Conservation (phyloP, 64 coral and sea anemone genomes). For the Acropora tenuis region DNA sequence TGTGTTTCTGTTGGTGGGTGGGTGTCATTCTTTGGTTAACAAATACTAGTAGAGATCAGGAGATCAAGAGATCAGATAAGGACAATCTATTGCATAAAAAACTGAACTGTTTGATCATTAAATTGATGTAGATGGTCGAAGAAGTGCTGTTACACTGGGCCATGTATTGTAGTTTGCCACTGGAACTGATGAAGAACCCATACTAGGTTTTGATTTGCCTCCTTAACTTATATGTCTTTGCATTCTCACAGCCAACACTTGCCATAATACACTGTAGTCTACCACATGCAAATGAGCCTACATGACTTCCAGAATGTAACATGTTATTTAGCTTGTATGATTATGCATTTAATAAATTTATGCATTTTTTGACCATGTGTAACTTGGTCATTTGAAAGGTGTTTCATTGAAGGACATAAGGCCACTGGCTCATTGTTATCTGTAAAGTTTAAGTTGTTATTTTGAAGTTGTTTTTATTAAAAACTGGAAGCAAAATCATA, state of each 20-base stretch:
- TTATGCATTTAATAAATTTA: not conserved
- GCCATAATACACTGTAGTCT: not conserved
- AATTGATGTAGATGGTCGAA: conserved; percentile 19
- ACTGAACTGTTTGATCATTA: no score
- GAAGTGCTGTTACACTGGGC: conserved; percentile 36
- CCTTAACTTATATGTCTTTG: not conserved
- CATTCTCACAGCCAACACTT: not conserved
- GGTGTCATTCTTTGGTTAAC: no score
- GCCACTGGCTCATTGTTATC: not conserved
- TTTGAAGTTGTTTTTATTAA: not conserved
- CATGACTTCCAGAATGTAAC: not conserved
- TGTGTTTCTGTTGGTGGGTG: no score
- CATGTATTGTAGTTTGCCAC: conserved; percentile 42
- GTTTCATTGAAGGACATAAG: not conserved
- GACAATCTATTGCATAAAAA: no score
- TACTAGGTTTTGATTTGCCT: not conserved
- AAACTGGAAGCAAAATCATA: not conserved
- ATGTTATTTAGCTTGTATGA: not conserved
- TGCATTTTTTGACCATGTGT: not conserved
- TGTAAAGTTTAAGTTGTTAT: not conserved
- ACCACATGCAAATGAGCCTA: not conserved
- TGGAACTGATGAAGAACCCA: conserved; percentile 24
- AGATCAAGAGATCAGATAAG: not conserved
- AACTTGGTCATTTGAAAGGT: not conserved
- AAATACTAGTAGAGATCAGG: no score